A percentile compares a stretch with the other conserved stretches of the same genome.
Evolutionary conservation across 2,113 vertebrate genomes (phyloP).

Genomic region (Urocolius indicus): DNA sequence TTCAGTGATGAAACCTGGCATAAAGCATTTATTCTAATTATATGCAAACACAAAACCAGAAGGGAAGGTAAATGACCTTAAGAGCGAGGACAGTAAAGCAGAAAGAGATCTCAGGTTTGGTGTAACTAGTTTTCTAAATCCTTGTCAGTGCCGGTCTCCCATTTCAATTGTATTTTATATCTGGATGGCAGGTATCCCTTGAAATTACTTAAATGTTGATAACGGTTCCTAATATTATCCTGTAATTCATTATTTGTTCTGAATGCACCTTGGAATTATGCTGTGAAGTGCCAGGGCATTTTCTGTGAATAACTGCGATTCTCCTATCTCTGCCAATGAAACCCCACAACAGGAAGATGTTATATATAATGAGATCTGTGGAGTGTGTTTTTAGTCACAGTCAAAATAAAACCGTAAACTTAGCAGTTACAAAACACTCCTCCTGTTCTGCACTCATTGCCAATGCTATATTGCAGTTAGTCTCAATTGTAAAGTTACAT

Average conservation of each 20-base stretch:
- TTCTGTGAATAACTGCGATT: not conserved
- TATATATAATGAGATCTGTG: not conserved
- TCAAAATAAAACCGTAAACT: not conserved
- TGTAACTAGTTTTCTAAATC: not conserved
- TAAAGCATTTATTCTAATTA: constrained; percentile 67
- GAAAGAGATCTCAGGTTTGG: not conserved
- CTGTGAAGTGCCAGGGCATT: not conserved
- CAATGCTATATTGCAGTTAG: not conserved
- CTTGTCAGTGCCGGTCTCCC: not conserved
- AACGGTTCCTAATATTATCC: not conserved
- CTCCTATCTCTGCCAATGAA: not conserved
- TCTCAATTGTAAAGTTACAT: not conserved
- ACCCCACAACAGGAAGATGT: not conserved
- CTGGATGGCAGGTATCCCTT: not conserved
- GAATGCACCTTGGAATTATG: not conserved
- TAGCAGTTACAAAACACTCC: not conserved
- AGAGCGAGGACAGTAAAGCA: not conserved
- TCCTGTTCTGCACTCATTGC: not conserved
- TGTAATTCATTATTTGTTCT: not conserved
- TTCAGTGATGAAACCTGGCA: constrained; percentile 28
- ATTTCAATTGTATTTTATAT: not conserved
- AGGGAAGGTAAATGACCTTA: not conserved
- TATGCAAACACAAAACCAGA: constrained; percentile 52
- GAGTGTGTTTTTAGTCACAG: not conserved
- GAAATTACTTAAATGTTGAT: not conserved